phyloP scores from a whole-genome alignment of 1,140 invertebrate genomes.

The Phortica variegata region DNA sequence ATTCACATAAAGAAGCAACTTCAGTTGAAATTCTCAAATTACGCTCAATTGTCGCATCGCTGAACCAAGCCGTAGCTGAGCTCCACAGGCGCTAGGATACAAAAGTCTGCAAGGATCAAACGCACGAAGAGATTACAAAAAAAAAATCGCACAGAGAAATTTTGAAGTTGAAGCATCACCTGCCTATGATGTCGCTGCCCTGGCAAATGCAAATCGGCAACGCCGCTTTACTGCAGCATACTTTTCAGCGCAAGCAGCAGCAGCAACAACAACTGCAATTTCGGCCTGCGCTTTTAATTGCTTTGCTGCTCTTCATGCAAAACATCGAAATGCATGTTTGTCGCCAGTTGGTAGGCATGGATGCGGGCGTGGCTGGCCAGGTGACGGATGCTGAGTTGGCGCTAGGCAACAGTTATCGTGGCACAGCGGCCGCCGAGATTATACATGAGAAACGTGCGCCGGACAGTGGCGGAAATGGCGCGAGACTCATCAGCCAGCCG shows the following conservation, averaged over 20 bases:
- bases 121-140: background rate
- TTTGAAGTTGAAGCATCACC: background rate
- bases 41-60: constrained; percentile 12
- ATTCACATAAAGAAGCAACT: constrained; percentile 28
- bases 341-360: constrained; percentile 34
- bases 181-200: background rate
- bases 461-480: constrained; percentile 8
- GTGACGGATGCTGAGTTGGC: constrained; percentile 14
- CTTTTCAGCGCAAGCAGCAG: background rate
- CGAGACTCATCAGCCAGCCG: constrained; percentile 31
- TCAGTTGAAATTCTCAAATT: constrained; percentile 52
- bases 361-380: background rate
- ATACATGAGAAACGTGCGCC: constrained; percentile 15
- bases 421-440: constrained; percentile 13
- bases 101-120: constrained; percentile 9
- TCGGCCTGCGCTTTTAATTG: constrained; percentile 34
- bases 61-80: background rate
- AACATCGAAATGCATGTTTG: constrained; percentile 42
- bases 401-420: constrained; percentile 4
- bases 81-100: constrained; percentile 4
- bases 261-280: constrained; percentile 12
- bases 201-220: background rate
- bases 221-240: background rate
- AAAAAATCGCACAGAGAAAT: background rate
- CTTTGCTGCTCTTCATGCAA: constrained; percentile 40